phyloP scores from a whole-genome alignment of 1,140 invertebrate genomes.

The Drosophila ironensis region DNA sequence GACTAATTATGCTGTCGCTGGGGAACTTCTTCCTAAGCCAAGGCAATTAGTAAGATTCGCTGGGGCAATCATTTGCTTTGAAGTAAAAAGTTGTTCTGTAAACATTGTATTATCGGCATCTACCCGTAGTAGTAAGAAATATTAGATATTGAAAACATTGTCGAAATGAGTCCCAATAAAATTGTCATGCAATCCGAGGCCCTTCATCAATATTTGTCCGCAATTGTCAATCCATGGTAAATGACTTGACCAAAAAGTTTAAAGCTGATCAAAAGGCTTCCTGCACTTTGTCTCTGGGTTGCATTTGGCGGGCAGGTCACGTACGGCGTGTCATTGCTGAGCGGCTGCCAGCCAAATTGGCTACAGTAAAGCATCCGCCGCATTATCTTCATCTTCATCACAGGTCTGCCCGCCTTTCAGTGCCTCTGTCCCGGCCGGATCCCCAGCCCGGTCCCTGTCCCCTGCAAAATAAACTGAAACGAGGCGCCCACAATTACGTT shows the following conservation, averaged over 20 bases:
- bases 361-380: slow-evolving; percentile 72
- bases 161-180: neutral
- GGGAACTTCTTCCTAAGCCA: slow-evolving; percentile 3
- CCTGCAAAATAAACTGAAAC: slow-evolving; percentile 40
- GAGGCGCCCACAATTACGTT: slow-evolving; percentile 64
- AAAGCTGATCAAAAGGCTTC: slow-evolving; percentile 44
- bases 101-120: no score
- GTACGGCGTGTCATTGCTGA: slow-evolving; percentile 74
- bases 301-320: slow-evolving; percentile 69
- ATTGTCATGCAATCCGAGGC: neutral
- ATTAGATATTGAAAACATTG: neutral
- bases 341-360: slow-evolving; percentile 76
- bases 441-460: neutral
- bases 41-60: slow-evolving; percentile 18
- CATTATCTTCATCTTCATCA: slow-evolving; percentile 78
- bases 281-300: slow-evolving; percentile 40
- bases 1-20: slow-evolving; percentile 57
- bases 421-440: neutral
- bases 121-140: no score
- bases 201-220: slow-evolving; percentile 26
- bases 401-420: neutral
- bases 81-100: no score
- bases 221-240: slow-evolving; percentile 28
- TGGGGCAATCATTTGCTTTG: neutral
- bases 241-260: slow-evolving; percentile 40